Percentiles rank a stretch among this genome's conserved stretches.
Conservation (phyloP, 2,113 vertebrate genomes). For the Cyrtonyx montezumae region DNA sequence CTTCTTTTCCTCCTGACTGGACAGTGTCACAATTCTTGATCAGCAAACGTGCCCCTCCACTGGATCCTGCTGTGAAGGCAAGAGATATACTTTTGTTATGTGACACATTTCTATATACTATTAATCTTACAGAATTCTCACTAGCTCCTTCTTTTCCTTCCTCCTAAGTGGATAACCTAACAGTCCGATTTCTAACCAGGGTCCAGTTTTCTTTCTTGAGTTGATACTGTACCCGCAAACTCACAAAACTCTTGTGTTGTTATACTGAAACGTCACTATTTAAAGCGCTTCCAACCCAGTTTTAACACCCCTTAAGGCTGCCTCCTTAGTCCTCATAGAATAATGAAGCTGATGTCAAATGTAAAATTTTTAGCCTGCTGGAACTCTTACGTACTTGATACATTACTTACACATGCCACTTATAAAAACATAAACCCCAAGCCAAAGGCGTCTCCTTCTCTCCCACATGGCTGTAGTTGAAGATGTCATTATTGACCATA, state of each 20-base stretch:
- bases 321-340: background rate
- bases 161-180: background rate
- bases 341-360: constrained; percentile 27
- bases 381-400: background rate
- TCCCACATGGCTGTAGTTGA: constrained; percentile 34
- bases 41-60: background rate
- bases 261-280: constrained; percentile 4
- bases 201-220: constrained; percentile 8
- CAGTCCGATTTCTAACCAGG: constrained; percentile 6
- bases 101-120: background rate
- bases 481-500: constrained; percentile 59
- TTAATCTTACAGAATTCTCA: constrained; percentile 18
- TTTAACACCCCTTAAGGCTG: background rate
- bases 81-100: background rate
- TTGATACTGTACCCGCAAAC: background rate
- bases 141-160: background rate
- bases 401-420: constrained; percentile 37
- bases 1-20: background rate
- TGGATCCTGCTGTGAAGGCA: background rate
- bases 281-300: background rate
- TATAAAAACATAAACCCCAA: constrained; percentile 27
- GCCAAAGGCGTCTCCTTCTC: constrained; percentile 52
- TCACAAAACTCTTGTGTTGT: background rate
- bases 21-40: background rate
- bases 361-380: constrained; percentile 32